phyloP scores from a whole-genome alignment of 2,113 vertebrate genomes.

The Xerus inauris region DNA sequence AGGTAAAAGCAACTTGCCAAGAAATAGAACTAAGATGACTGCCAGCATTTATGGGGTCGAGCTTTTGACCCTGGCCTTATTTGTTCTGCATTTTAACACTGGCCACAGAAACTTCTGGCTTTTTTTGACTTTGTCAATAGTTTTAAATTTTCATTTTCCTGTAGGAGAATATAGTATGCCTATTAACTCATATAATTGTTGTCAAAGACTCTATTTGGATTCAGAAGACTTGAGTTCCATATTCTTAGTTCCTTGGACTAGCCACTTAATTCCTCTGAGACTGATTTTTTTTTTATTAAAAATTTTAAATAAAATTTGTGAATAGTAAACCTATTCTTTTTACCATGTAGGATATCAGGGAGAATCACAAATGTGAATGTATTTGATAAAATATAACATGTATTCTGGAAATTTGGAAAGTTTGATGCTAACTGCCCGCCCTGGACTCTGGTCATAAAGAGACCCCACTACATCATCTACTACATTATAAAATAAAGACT shows the following conservation, averaged over 20 bases:
- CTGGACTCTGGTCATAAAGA: background rate
- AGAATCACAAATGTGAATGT: background rate
- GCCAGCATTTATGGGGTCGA: constrained; percentile 13
- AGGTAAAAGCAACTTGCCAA: constrained; percentile 43
- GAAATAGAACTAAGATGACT: constrained; percentile 41
- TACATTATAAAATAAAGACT: background rate
- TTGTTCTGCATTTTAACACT: constrained; percentile 18
- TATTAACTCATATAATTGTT: background rate
- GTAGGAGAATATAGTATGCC: background rate
- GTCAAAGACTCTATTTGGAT: background rate
- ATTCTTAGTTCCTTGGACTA: background rate
- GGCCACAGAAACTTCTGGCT: background rate
- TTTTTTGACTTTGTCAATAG: background rate
- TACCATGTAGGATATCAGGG: background rate
- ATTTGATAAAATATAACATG: background rate
- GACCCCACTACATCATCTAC: background rate
- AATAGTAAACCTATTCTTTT: background rate
- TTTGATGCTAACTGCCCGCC: background rate
- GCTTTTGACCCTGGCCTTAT: constrained; percentile 42
- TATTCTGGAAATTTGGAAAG: background rate
- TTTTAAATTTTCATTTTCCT: background rate
- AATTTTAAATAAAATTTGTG: background rate
- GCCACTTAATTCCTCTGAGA: background rate
- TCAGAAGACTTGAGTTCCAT: background rate
- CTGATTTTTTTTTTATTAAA: background rate